Percentiles rank a stretch among this genome's conserved stretches.
These are phyloP conservation scores for Campoletis raptor DNA, from an alignment of 2,888 invertebrate species.

Conservation along the genomic window DNA sequence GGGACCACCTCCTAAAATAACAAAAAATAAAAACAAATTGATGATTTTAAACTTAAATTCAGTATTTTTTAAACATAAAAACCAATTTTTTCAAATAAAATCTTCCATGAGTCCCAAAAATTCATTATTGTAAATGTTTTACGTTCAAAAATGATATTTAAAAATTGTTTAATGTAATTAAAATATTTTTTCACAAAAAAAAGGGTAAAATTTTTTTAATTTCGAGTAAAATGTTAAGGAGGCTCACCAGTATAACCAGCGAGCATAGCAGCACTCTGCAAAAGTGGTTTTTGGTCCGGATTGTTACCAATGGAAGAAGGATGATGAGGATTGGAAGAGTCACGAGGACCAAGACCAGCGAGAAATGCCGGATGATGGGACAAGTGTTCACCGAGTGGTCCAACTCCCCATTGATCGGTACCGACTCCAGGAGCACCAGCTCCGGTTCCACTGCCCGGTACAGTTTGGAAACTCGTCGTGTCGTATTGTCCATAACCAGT, in stretches of 20 bases:
- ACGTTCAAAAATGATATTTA: background rate
- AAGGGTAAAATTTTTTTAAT: too few species aligned
- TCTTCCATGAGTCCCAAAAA: background rate
- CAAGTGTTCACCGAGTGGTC: conserved; percentile 85
- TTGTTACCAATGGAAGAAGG: conserved; percentile 82
- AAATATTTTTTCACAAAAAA: too few species aligned
- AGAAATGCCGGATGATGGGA: conserved; percentile 86
- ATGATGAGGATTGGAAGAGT: conserved; percentile 82
- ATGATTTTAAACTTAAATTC: background rate
- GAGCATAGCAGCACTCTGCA: conserved; percentile 87
- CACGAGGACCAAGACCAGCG: conserved; percentile 82
- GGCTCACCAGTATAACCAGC: conserved; percentile 85
- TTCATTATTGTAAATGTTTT: background rate
- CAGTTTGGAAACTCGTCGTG: conserved; percentile 90
- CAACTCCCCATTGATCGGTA: conserved; percentile 86
- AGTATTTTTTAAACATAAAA: too few species aligned
- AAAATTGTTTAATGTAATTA: too few species aligned
- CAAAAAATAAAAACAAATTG: conserved; percentile 1
- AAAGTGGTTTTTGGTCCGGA: conserved; percentile 86
- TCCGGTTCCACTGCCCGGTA: conserved; percentile 87
- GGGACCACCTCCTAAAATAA: conserved; percentile 85
- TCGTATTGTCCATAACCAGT: conserved; percentile 88
- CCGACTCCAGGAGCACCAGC: conserved; percentile 79
- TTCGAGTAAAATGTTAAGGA: background rate
- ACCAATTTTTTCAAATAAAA: background rate